Evolutionary conservation across 1,140 invertebrate genomes (phyloP).

Genomic region (Drosophila repleta): DNA sequence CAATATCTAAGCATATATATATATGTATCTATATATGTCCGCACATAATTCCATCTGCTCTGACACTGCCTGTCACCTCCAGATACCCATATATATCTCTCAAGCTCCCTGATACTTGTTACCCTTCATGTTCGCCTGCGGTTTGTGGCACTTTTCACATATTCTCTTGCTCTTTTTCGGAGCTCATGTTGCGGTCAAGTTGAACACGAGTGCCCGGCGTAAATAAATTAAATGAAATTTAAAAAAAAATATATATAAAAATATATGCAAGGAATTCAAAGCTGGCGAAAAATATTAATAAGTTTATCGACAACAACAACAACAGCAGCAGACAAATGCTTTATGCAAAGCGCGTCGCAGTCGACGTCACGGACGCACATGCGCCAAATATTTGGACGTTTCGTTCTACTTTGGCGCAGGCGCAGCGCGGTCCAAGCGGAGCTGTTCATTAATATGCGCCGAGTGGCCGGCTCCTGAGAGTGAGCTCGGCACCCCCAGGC

Average conservation of each 20-base stretch:
- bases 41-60: background rate
- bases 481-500: background rate
- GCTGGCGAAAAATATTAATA: slow-evolving; percentile 43
- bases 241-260: slow-evolving; percentile 9
- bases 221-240: slow-evolving; percentile 20
- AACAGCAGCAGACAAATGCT: background rate
- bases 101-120: background rate
- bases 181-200: slow-evolving; percentile 38
- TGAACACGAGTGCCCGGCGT: slow-evolving; percentile 13
- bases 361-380: slow-evolving; percentile 51
- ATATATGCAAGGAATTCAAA: slow-evolving; percentile 1
- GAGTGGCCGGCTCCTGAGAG: slow-evolving; percentile 22
- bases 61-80: no score
- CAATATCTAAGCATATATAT: no score
- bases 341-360: slow-evolving; percentile 54
- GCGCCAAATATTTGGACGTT: slow-evolving; percentile 72
- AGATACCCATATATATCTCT: no score
- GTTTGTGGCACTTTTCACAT: background rate
- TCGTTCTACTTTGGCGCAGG: slow-evolving; percentile 68
- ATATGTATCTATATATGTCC: background rate
- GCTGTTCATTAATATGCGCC: slow-evolving; percentile 52
- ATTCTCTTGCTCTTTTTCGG: background rate
- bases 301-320: slow-evolving; percentile 10
- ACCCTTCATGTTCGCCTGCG: slow-evolving; percentile 14
- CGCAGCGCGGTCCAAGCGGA: slow-evolving; percentile 8